Evolutionary conservation across 2,888 invertebrate genomes (phyloP), one percentile per base, ranked within the genome.

Genomic region (Amphipoea oculea): DNA sequence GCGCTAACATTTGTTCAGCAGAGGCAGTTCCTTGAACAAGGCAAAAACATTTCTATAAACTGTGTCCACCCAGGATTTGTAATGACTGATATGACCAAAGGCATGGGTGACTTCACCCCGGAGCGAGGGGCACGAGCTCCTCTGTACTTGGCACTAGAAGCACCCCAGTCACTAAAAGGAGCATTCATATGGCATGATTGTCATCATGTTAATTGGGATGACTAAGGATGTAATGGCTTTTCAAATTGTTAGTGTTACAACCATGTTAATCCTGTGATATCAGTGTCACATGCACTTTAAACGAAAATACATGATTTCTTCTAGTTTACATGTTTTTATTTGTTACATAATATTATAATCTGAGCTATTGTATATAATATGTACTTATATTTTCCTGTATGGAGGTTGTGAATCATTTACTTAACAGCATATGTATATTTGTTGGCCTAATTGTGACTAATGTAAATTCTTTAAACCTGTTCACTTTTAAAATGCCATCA

Each of bases 1-100:
- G 96, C 97, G 54, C 89, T 96, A 84, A 97, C 96, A 75, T 96
- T 97, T 93, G 96, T 97, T 77, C 97, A 97, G 73, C 96, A 97
- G 83, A 93, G 92, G 87, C 94, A 95, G 83, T 97, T 96, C 84
- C 93, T 86, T 83, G 97, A 97, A 88, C 97, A 97, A 91, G 95
- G 94, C 76, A 96, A 93, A 92, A 93, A 96, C 91, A 92, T 96
- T 89, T 96, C 96, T 74, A 91, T 96, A 76, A 97, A 97, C 87
- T 96, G 97, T 95, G 96, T 96, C 77, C 97, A 97, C 89, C 97
- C 97, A 63, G 97, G 97, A 82, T 97, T 96, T 94, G 95, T 97
- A 73, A 97, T 95, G 92, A 96, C 96, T 86, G 97, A 96, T 86
- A 96, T 97, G 97, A 97, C 97, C 29, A 96, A 96, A 91, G 96